Evolutionary conservation across 1,140 invertebrate species (phyloP), one percentile per base, ranked within the genome.

Genomic region (Varroa destructor): DNA sequence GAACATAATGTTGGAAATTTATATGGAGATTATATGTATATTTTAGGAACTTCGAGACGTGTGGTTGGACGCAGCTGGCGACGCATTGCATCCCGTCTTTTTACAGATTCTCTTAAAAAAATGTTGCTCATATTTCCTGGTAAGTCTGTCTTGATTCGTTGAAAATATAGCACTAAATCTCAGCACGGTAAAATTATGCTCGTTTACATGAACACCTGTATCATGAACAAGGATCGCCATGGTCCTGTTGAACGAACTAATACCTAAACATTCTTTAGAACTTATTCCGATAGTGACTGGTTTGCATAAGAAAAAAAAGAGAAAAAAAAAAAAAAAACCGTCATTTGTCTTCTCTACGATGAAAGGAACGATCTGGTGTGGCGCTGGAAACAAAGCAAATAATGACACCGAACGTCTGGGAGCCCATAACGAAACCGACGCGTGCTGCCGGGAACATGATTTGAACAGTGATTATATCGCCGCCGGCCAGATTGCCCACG

Each of bases 301-400:
- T 3, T 51, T 51, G 46, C 46, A 51, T 51, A 51, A 8, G 46
- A 8, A 51, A 51, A 51, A 8, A 51, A 51, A 51, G 4, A 51
- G 8, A 3, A 8, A 3, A 3, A 51, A 8, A 51, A 5, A 8
- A 8, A 51, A 8, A 8, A 51, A 8, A 51, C 46, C 46, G 3
- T 8, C 8, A 51, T 51, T 8, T 51, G 4, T 51, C 3, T 51
- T 51, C 46, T 51, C 46, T 51, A 51, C 46, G 46, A 2, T 37
- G 3, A 67, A 40, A 67, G 61, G 61, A 67, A 67, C 61, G 61
- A 67, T 67, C 36, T 67, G 61, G 61, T 67, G 61, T 8, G 61
- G 61, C 2, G 61, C 61, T 1, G 61, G 61, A 40, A 46, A 67
- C 46, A 67, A 67, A 67, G 61, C 61, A 12, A 67, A 67, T 37